Base-by-base conservation (phyloP, 2,888 invertebrate species). In the Orthosia gracilis region DNA sequence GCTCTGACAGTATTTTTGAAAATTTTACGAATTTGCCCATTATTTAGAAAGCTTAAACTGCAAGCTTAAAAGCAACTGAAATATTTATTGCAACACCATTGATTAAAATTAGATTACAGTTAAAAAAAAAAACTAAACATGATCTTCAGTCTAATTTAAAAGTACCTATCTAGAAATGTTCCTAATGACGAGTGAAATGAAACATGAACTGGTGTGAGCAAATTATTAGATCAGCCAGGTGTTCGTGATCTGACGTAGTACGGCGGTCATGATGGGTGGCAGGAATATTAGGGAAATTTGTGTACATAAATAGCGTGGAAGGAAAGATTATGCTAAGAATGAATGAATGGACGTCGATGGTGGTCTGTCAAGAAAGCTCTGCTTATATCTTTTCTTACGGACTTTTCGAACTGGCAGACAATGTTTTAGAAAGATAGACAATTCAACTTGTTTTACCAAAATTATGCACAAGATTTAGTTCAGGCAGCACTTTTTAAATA, bases 221-320 rank as follows among this genome's bases (percentile, higher is more conserved):
- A 94, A 94, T 94, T 91, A 92, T 92, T 89, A 90, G 91, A 89
- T 90, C 77, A 83, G 76, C 87, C 90, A 91, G 89, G 89, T 91
- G 91, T 88, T 90, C 89, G 90, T 89, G 91, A 90, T 89, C 67
- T 80, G 82, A 73, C 82, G 59, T 52, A 63, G 80, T 88, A 87
- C 87, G 88, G 88, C 80, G 64, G 79, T 78, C 78, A 82, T 65
- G 70, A 12, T 47, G 21, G 15, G 13, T 40, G 40, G 15, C 21
- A 59, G 40, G 11, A 65, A 54, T 40, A 40, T 63, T 68, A 59
- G 50, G 63, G 12, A 49, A 69, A 54, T 15, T 21, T 57, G 15
- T 58, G 49, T 61, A n/a, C n/a, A n/a, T n/a, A 40, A 67, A 67
- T 31, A 58, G 23, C 58, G 21, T 50, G 9, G 23, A 31, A n/a